These are phyloP conservation scores for Chiloscyllium punctatum DNA, from an alignment of 2,797 vertebrate species.

Conservation along the genomic window DNA sequence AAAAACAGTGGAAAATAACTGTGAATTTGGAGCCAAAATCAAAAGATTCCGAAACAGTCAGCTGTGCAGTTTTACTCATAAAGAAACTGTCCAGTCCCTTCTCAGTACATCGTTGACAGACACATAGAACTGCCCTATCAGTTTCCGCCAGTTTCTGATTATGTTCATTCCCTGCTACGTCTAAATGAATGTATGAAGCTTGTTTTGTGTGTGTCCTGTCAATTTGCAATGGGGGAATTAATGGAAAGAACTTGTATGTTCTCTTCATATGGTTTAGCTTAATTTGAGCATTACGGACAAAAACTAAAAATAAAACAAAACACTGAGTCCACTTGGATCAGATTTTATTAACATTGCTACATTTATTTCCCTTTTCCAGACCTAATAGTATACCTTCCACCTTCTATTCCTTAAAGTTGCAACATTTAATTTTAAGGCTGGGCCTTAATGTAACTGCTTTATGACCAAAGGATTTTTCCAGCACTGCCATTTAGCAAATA, in stretches of 20 bases:
- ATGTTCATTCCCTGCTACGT: background rate
- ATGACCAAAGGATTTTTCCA: background rate
- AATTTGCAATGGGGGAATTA: background rate
- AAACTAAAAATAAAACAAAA: background rate
- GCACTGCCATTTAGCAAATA: background rate
- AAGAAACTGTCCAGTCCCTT: conserved; percentile 11
- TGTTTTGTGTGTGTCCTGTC: background rate
- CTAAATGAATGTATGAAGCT: background rate
- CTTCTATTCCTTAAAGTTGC: background rate
- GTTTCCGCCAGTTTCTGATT: background rate
- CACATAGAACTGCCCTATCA: background rate
- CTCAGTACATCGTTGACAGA: background rate
- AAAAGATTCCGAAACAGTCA: conserved; percentile 3
- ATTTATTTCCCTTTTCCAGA: background rate
- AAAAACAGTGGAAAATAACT: conserved; percentile 46
- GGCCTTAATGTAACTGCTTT: background rate
- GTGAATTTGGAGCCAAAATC: conserved; percentile 28
- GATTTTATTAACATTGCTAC: background rate
- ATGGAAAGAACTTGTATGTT: background rate
- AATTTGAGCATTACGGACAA: background rate
- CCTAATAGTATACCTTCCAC: background rate
- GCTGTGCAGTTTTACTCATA: background rate
- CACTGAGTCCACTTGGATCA: background rate
- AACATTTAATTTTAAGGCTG: background rate
- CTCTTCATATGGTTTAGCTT: background rate